Evolutionary conservation across 2,113 vertebrate species (phyloP).

Genomic region (Eublepharis macularius): DNA sequence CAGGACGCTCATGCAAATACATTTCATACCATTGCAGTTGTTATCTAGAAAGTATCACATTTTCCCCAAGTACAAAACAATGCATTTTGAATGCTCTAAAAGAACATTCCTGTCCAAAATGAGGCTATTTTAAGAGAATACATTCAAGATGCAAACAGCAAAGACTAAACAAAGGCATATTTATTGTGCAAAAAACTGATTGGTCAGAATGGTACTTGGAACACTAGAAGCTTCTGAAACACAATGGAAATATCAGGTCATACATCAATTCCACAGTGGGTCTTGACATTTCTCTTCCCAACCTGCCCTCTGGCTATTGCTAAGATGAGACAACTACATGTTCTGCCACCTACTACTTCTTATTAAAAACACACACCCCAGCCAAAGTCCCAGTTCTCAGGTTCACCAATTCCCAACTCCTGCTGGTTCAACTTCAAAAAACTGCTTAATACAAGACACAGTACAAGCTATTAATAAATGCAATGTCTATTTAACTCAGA

Average conservation of each 20-base stretch:
- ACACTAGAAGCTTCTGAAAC: neutral
- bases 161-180: neutral
- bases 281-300: neutral
- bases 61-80: neutral
- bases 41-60: neutral
- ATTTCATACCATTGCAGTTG: neutral
- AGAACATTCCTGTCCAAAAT: neutral
- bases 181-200: conserved; percentile 21
- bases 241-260: conserved; percentile 20
- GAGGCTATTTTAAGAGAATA: neutral
- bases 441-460: neutral
- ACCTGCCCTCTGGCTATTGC: conserved; percentile 12
- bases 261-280: conserved; percentile 18
- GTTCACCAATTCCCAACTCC: neutral
- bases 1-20: neutral
- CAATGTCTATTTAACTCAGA: neutral
- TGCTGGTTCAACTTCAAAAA: neutral
- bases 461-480: neutral
- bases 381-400: neutral
- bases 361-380: neutral
- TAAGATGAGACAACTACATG: neutral
- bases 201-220: conserved; percentile 26
- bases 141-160: neutral
- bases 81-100: neutral
- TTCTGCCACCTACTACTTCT: neutral